Evolutionary conservation across 64 coral and sea anemone genomes (phyloP), one percentile per base, ranked within the genome.

Genomic region (Dendronephthya gigantea): DNA sequence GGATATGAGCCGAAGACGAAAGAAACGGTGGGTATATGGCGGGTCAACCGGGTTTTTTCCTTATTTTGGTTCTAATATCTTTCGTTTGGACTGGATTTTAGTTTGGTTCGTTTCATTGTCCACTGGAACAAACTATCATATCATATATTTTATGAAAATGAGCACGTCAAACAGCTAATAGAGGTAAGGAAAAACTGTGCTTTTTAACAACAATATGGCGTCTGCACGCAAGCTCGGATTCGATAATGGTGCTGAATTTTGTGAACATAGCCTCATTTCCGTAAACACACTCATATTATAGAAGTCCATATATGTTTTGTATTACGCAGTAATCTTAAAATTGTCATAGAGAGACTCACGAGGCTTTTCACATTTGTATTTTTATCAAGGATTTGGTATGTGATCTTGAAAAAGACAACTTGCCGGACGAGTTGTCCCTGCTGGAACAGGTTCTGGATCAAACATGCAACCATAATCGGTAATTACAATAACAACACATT

Each of bases 351-450:
- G 55, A 23, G 6, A 7, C 19, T 62, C 16, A 62, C 17, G 1
- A 62, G 25, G 55, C 25, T 62, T 62, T 23, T 23, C 55, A n/a
- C 32, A 16, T 79, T 79, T 79, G 30, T 79, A 17, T 10, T 79
- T 2, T 29, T 36, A 1, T 79, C 9, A 2, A 79, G 72, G 29
- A 12, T 36, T 79, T 79, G 72, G 72, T 39, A 34, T 79, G 32
- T 35, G 72, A 79, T 79, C 72, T 79, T 79, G 72, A 79, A 79
- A 79, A 79, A 79, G 72, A 79, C 72, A 79, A 79, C 72, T 79
- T 79, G 32, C 72, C 36, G 72, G 72, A 79, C 15, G 72, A 79
- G 36, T 79, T 79, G 72, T 79, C 72, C 72, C 72, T 79, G 72
- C 72, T 79, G 72, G 72, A 79, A 79, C 72, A 79, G 72, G 72